Evolutionary conservation across 2,888 invertebrate genomes (phyloP), one percentile per base, ranked within the genome.

Genomic region (Microctonus hyperodae): DNA sequence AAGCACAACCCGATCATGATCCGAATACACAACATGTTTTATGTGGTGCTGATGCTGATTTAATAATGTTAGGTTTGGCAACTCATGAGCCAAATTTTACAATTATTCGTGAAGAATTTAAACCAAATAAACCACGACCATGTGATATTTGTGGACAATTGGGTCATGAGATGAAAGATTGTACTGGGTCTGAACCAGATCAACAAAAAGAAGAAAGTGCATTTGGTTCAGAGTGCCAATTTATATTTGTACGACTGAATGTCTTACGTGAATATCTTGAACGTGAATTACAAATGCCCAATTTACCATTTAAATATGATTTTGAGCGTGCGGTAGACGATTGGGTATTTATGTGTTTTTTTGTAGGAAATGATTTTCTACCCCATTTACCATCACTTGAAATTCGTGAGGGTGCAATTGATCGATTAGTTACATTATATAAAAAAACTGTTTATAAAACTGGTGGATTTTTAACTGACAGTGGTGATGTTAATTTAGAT

Each of bases 31-130:
- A 94, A 74, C 99, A 99, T 85, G 97, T 97, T 75, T 86, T 99
- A 25, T 99, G 98, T 85, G 99, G 99, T 53, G 98, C 99, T 0
- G 99, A 99, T 85, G 97, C 97, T 2, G 98, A 98, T 87, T 89
- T 98, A 65, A 98, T 98, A 78, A 98, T 98, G 98, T 86, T 98
- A 82, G 98, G 98, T 9, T 87, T 99, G 70, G 98, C 99, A 0
- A 99, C 99, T 0, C 99, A 99, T 83, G 99, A 99, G 85, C 96
- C 97, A 0, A 95, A 99, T 87, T 99, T 99, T 84, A 99, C 98
- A 16, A 99, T 99, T 77, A 97, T 98, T 79, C 86, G 97, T 28
- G 99, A 99, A 85, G 99, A 99, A 86, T 99, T 99, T 85, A 94
- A 97, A 78, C 98, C 98, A 0, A 98, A 98, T 83, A 93, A 97